Conservation (phyloP, 2,888 invertebrate genomes). For the Caenorhabditis sinica region DNA sequence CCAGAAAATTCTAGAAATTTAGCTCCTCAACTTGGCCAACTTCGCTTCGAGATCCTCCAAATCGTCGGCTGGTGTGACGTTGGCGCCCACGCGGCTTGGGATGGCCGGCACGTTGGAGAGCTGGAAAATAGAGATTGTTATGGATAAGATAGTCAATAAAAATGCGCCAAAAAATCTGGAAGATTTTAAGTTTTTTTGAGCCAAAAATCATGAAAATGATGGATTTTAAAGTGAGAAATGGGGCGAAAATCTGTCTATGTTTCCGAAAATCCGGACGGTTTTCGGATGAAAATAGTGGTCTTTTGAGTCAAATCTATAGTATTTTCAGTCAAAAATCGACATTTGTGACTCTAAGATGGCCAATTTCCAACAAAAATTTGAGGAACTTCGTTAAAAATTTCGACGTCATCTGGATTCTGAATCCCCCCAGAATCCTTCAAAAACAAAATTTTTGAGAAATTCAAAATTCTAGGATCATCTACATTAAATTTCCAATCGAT, state of each 20-base stretch:
- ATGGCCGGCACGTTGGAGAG: conserved; percentile 50
- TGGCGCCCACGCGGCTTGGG: conserved; percentile 27
- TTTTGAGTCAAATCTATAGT: no score
- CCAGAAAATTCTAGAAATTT: no score
- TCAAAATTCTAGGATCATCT: not conserved
- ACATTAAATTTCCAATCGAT: no score
- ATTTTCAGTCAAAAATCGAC: no score
- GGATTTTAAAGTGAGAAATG: not conserved
- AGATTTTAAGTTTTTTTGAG: no score
- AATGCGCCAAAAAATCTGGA: not conserved
- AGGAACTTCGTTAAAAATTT: no score
- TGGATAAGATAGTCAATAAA: not conserved
- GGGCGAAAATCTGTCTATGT: not conserved
- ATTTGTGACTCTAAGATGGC: no score
- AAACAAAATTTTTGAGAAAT: conserved; percentile 2
- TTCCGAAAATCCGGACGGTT: no score
- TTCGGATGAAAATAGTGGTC: no score
- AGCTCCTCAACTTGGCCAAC: conserved; percentile 66
- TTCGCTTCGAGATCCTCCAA: conserved; percentile 68
- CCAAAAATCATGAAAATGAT: not conserved
- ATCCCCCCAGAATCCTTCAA: not conserved
- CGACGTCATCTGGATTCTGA: no score
- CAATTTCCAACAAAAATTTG: no score
- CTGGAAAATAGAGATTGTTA: conserved; percentile 21
- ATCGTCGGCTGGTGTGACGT: conserved; percentile 5